Evolutionary conservation across 1,140 invertebrate species (phyloP).

Genomic region (Forficula auricularia): DNA sequence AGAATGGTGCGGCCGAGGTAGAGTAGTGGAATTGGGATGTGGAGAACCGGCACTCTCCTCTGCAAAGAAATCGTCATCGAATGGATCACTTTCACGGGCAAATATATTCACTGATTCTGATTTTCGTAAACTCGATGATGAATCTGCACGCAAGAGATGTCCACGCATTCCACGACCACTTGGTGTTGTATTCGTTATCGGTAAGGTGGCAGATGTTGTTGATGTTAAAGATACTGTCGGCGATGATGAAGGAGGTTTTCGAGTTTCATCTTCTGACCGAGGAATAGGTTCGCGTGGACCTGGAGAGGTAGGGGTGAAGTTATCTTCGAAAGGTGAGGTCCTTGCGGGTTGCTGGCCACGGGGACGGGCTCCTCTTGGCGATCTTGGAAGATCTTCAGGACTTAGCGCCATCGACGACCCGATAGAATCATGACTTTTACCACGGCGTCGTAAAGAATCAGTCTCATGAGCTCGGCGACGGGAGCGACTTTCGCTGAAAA

Average conservation of each 20-base stretch:
- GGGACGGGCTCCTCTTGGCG: no score
- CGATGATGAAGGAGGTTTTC: no score
- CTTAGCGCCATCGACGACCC: slow-evolving; percentile 8
- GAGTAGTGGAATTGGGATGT: slow-evolving; percentile 21
- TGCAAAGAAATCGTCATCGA: slow-evolving; percentile 73
- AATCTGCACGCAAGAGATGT: slow-evolving; percentile 24
- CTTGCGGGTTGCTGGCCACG: no score
- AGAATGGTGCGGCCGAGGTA: slow-evolving; percentile 19
- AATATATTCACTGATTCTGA: slow-evolving; percentile 79
- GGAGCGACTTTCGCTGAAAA: no score
- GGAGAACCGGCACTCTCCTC: slow-evolving; percentile 15
- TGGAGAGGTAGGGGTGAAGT: slow-evolving; percentile 34
- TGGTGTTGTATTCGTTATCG: no score
- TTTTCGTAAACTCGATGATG: slow-evolving; percentile 37
- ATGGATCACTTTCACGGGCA: slow-evolving; percentile 58
- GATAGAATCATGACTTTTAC: no score
- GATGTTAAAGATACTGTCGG: no score
- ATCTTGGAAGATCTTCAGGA: slow-evolving; percentile 17
- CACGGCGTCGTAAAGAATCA: no score
- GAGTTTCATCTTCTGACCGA: no score
- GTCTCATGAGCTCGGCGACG: no score
- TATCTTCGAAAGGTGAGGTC: slow-evolving; percentile 48
- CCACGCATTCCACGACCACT: slow-evolving; percentile 19
- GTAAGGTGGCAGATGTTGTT: no score
- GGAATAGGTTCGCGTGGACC: no score